A percentile compares a stretch with the other conserved stretches of the same genome.
Evolutionary conservation across 2,113 vertebrate species (phyloP).

Genomic region (Microcebus lehilahytsara): DNA sequence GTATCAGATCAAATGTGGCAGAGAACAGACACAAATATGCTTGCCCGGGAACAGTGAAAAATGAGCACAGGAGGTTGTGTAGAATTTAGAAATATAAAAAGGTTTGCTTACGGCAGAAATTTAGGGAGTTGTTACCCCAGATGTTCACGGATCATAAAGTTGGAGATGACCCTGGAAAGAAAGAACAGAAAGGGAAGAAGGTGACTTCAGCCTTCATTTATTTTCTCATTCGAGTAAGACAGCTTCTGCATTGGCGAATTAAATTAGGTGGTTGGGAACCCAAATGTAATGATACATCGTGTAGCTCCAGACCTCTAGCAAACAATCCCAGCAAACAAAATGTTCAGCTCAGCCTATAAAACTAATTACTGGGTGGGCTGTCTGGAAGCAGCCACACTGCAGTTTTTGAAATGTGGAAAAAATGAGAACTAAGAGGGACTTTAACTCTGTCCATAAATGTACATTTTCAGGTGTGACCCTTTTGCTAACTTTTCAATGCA

Average conservation of each 20-base stretch:
- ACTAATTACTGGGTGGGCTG: not conserved
- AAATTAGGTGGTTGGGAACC: not conserved
- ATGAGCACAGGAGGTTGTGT: accelerated
- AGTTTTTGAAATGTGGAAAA: not conserved
- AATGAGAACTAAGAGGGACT: not conserved
- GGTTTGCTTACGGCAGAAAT: not conserved
- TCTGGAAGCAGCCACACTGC: not conserved
- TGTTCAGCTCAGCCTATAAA: not conserved
- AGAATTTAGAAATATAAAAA: not conserved
- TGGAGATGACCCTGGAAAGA: not conserved
- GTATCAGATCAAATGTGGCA: not conserved
- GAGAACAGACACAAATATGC: not conserved
- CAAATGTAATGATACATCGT: accelerated
- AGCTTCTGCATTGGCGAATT: not conserved
- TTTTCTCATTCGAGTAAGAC: not conserved
- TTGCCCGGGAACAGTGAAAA: not conserved
- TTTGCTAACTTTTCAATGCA: not conserved
- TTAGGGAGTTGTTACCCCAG: accelerated
- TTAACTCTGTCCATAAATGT: accelerated
- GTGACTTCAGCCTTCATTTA: not conserved
- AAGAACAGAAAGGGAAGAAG: not conserved
- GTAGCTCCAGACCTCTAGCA: not conserved
- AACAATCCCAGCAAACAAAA: not conserved
- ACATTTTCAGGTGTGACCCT: accelerated
- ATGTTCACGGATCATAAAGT: not conserved